Base-by-base conservation (phyloP, 2,888 invertebrate species). In the Tinea pellionella region DNA sequence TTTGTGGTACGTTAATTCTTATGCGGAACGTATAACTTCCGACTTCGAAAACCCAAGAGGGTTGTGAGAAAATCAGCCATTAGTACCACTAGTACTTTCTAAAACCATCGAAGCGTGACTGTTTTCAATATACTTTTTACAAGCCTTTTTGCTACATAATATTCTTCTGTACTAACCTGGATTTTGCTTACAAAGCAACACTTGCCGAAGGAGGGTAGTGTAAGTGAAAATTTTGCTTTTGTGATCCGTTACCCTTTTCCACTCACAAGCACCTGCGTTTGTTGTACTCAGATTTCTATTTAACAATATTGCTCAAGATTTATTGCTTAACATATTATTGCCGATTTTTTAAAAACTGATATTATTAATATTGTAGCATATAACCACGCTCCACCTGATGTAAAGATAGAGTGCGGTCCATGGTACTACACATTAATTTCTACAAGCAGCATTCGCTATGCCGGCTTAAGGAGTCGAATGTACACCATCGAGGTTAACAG, bases 11-110 rank as follows among this genome's bases (percentile, higher is more conserved):
- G 15, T 47, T 47, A 47, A 47, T 47, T 47, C 47, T 47, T 47
- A 47, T 47, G 15, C 47, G 47, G 16, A 47, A 47, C 47, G 47
- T 47, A 47, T 47, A 47, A 47, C 47, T 47, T 37, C 37, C 47
- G 47, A 47, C 47, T 15, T 47, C 37, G 15, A 9, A 47, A 15
- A 2, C 47, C 47, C 47, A 47, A 47, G 47, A 47, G 47, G 16
- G 1, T 47, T 16, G 41, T 47, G 37, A 37, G 15, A 47, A 47
- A 47, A 16, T 47, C 47, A 47, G 47, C 47, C 47, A 47, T 47
- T 47, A 47, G 47, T 1, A 4, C 9, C 9, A 47, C 47, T 47
- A 42, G 6, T 16, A 2, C n/a, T 9, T 16, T 15, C 47, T 47
- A 47, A 42, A 47, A 47, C n/a, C n/a, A 47, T 15, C 8, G 16